A percentile compares a stretch with the other conserved stretches of the same genome.
Conservation (phyloP, 2,113 vertebrate species). For the Oncorhynchus nerka region DNA sequence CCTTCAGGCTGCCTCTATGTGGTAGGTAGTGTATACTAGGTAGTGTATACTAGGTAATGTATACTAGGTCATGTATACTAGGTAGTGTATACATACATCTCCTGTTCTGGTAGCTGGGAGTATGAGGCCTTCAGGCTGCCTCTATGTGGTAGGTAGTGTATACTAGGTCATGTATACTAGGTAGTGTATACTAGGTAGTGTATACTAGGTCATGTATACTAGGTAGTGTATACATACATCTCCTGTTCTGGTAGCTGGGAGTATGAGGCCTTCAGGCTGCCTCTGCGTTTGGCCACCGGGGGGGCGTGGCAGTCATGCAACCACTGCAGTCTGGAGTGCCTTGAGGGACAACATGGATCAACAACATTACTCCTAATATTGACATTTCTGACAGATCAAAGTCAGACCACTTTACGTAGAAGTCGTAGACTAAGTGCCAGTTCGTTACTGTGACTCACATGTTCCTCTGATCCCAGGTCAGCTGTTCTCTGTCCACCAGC, state of each 20-base stretch:
- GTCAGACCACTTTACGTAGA: not conserved
- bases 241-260: conserved; percentile 81
- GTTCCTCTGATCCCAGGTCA: conserved; percentile 80
- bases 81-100: conserved; percentile 60
- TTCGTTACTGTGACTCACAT: conserved; percentile 75
- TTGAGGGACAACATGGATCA: conserved; percentile 46
- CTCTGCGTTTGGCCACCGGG: conserved; percentile 75
- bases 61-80: no score
- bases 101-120: conserved; percentile 78
- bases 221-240: conserved; percentile 72
- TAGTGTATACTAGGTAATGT: not conserved
- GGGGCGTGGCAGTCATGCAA: conserved; percentile 76
- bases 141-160: conserved; percentile 45
- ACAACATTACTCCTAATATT: not conserved
- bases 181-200: not conserved
- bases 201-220: conserved; percentile 30
- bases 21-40: not conserved
- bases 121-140: conserved; percentile 75
- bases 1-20: no score
- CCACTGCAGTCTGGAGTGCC: conserved; percentile 80
- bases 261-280: conserved; percentile 74
- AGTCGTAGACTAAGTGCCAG: not conserved
- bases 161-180: no score
- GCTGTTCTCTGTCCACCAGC: conserved; percentile 77
- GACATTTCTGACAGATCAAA: not conserved